Conservation (phyloP, 2,113 vertebrate genomes). For the Hirundichthys speculiger region DNA sequence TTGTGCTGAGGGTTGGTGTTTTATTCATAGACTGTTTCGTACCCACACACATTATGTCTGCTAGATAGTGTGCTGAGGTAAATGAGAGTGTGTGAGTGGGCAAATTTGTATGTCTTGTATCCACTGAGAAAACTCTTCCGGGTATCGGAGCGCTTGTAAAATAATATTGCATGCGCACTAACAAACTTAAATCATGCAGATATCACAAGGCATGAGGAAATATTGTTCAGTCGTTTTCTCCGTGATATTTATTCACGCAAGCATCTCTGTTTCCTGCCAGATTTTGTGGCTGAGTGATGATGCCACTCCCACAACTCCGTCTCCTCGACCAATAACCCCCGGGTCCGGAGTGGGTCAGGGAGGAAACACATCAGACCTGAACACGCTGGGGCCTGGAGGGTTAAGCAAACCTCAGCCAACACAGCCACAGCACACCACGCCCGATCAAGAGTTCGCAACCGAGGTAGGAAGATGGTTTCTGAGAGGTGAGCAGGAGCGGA, state of each 20-base stretch:
- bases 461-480: conserved; percentile 76
- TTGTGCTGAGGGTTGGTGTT: conserved; percentile 86
- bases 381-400: conserved; percentile 69
- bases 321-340: conserved; percentile 51
- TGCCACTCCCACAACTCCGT: conserved; percentile 70
- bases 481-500: not conserved
- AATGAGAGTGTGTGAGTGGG: no score
- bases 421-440: conserved; percentile 81
- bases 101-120: no score
- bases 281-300: conserved; percentile 86
- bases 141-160: no score
- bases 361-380: conserved; percentile 57
- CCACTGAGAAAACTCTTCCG: no score
- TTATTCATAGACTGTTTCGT: not conserved
- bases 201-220: not conserved
- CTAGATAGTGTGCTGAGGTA: no score
- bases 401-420: conserved; percentile 60
- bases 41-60: not conserved
- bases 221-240: not conserved
- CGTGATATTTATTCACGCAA: conserved; percentile 1
- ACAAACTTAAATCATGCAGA: not conserved
- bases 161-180: not conserved
- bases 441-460: conserved; percentile 82
- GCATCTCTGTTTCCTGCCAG: conserved; percentile 60
- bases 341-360: conserved; percentile 47